Percentiles rank a stretch among this genome's conserved stretches.
These are phyloP conservation scores for Anticlea derivata DNA, from an alignment of 2,888 invertebrate genomes.

Conservation along the genomic window DNA sequence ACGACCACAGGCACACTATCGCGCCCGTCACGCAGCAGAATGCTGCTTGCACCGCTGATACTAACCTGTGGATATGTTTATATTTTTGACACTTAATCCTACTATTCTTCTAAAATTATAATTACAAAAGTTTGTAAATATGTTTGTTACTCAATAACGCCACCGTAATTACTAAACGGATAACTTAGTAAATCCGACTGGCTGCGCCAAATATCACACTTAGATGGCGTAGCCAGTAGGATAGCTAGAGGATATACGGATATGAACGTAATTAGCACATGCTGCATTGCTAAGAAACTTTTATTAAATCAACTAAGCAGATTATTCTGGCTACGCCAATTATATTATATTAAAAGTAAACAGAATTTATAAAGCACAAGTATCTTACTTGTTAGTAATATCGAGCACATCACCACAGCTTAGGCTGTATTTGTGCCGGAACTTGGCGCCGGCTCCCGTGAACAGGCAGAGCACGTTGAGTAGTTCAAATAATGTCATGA, in stretches of 20 bases:
- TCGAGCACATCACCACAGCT: conserved; percentile 87
- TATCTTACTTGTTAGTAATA: conserved; percentile 89
- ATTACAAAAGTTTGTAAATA: too few species aligned
- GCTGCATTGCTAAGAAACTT: too few species aligned
- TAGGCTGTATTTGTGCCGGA: conserved; percentile 86
- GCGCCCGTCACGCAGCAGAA: conserved; percentile 87
- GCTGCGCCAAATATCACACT: neutral
- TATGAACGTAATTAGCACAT: too few species aligned
- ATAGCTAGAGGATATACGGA: too few species aligned
- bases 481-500: conserved; percentile 86
- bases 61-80: conserved; percentile 75
- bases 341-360: too few species aligned
- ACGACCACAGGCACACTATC: conserved; percentile 87
- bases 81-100: too few species aligned
- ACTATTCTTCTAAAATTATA: too few species aligned
- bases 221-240: conserved; percentile 5
- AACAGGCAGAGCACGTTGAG: conserved; percentile 85
- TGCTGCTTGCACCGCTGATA: conserved; percentile 88
- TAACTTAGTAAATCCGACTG: neutral
- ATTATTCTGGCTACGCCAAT: too few species aligned
- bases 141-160: too few species aligned
- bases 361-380: neutral
- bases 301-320: too few species aligned
- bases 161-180: too few species aligned
- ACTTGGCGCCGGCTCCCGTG: conserved; percentile 83